These are phyloP conservation scores for Entomyzon cyanotis DNA, from an alignment of 2,113 vertebrate genomes.

Conservation along the genomic window DNA sequence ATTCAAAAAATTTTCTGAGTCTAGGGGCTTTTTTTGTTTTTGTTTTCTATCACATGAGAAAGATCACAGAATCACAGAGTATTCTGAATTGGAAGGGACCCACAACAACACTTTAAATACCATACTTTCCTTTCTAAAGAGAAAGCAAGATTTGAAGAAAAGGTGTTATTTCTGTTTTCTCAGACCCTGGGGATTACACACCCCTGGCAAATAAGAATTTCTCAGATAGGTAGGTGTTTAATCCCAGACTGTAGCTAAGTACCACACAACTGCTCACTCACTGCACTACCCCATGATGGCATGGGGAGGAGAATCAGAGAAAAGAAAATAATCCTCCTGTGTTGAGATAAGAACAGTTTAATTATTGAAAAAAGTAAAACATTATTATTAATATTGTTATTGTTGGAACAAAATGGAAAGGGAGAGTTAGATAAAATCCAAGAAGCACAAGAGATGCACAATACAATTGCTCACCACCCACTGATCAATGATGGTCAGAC, in stretches of 20 bases:
- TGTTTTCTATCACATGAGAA: background rate
- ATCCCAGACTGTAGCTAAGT: background rate
- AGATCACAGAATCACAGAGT: background rate
- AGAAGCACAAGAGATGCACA: background rate
- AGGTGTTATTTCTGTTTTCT: background rate
- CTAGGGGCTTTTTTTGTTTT: background rate
- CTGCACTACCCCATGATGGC: fast-evolving
- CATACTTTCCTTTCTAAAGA: background rate
- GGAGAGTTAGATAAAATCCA: background rate
- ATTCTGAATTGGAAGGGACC: background rate
- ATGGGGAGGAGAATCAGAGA: background rate
- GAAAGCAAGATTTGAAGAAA: background rate
- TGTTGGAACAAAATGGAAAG: background rate
- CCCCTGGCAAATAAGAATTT: background rate
- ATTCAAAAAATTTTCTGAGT: background rate
- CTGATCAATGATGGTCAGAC: background rate
- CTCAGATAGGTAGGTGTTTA: background rate
- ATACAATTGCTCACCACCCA: background rate
- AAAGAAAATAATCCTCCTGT: background rate
- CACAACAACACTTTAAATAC: background rate
- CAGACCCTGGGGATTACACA: background rate
- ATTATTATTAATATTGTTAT: background rate
- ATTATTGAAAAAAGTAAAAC: background rate
- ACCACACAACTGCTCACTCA: background rate
- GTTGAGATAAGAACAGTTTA: background rate